Conservation (phyloP, 2,888 invertebrate species). For the Acanthoscelides obtectus region DNA sequence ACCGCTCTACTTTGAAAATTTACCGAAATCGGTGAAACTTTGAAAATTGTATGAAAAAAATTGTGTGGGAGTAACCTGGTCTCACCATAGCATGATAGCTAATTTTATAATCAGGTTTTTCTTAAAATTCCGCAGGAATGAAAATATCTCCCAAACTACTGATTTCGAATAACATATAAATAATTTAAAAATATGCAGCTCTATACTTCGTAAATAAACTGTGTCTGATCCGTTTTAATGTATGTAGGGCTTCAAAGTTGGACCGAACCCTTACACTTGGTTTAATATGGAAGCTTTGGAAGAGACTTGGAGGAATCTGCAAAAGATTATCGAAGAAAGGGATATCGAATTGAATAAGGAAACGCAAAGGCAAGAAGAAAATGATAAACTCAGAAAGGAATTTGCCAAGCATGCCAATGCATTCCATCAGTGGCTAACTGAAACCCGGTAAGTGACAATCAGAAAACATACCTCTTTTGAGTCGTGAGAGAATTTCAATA, state of each 20-base stretch:
- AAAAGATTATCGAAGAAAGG: conserved; percentile 94
- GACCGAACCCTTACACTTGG: conserved; percentile 99
- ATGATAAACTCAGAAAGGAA: conserved; percentile 95
- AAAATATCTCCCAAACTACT: no score
- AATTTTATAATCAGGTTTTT: no score
- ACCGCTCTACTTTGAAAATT: no score
- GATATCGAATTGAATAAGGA: conserved; percentile 95
- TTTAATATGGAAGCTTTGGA: conserved; percentile 99
- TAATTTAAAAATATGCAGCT: no score
- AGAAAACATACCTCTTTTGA: background rate
- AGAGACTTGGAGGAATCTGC: conserved; percentile 98
- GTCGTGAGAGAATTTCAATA: background rate
- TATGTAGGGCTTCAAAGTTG: conserved; percentile 87
- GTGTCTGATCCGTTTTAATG: no score
- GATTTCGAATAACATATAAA: no score
- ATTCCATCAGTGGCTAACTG: conserved; percentile 97
- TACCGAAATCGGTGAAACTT: no score
- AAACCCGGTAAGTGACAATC: conserved; percentile 72
- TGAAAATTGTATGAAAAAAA: no score
- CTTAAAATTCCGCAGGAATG: no score
- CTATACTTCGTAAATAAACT: no score
- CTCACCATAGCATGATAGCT: no score
- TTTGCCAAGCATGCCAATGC: conserved; percentile 98
- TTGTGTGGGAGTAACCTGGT: no score
- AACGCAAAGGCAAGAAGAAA: conserved; percentile 97